phyloP scores from a whole-genome alignment of 2,113 vertebrate genomes.

The Ia io region DNA sequence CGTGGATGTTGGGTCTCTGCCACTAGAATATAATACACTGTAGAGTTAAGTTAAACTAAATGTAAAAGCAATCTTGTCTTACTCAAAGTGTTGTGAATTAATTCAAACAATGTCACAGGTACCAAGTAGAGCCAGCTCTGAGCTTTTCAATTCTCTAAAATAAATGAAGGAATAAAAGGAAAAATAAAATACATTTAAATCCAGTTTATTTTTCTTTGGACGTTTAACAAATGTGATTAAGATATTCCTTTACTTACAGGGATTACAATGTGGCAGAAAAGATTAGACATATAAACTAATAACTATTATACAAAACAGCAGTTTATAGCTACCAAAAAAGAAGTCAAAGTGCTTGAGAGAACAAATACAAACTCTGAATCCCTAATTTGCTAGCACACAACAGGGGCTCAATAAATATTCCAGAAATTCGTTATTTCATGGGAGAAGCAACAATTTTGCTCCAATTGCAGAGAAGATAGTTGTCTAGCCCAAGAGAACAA shows the following conservation, averaged over 20 bases:
- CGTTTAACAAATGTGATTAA: not conserved
- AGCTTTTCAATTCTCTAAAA: not conserved
- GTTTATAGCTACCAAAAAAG: not conserved
- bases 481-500: not conserved
- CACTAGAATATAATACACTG: not conserved
- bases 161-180: not conserved
- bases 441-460: not conserved
- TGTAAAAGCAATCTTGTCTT: not conserved
- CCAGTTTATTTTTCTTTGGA: not conserved
- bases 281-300: not conserved
- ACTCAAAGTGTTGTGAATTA: not conserved
- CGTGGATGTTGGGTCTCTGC: not conserved
- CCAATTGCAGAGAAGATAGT: not conserved
- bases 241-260: constrained; percentile 5
- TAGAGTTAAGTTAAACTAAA: constrained; percentile 7
- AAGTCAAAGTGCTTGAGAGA: not conserved
- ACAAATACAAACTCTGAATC: not conserved
- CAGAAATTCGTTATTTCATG: not conserved
- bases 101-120: constrained; percentile 3
- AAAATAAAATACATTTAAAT: not conserved
- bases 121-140: not conserved
- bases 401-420: not conserved
- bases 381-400: not conserved
- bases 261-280: not conserved
- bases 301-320: not conserved